Percentiles rank a stretch among this genome's conserved stretches.
Conservation (phyloP, 2,797 vertebrate species). For the Acanthiza pusilla region DNA sequence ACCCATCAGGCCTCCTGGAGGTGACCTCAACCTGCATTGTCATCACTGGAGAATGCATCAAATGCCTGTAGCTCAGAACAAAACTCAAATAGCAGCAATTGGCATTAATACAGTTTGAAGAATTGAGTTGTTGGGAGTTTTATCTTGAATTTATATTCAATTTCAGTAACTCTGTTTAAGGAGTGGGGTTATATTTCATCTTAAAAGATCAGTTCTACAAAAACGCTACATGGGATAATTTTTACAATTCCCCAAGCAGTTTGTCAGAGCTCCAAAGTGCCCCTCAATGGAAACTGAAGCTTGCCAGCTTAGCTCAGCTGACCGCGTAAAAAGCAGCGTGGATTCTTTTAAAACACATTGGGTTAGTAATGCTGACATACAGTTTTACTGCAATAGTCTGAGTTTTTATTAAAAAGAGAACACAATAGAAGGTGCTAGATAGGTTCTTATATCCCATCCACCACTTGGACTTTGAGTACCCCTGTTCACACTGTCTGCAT, state of each 20-base stretch:
- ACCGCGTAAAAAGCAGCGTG: fast-evolving
- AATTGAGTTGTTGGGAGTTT: not conserved
- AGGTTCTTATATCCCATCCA: not conserved
- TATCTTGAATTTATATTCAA: not conserved
- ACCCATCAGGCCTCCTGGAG: not conserved
- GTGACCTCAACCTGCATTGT: not conserved
- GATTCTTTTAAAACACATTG: not conserved
- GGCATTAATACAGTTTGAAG: not conserved
- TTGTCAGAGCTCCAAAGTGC: not conserved
- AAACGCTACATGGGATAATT: not conserved
- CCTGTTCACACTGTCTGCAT: fast-evolving
- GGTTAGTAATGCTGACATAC: not conserved
- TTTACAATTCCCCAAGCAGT: not conserved
- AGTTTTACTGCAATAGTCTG: not conserved
- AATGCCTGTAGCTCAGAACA: not conserved
- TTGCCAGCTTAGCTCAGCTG: not conserved
- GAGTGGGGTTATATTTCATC: not conserved
- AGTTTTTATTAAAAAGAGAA: not conserved
- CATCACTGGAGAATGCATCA: not conserved
- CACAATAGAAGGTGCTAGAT: fast-evolving
- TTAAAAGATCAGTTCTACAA: not conserved
- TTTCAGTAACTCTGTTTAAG: not conserved
- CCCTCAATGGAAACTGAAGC: not conserved
- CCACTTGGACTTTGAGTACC: not conserved
- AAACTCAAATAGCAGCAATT: not conserved